Evolutionary conservation across 1,140 invertebrate genomes (phyloP).

Genomic region (Drosophila orosa): DNA sequence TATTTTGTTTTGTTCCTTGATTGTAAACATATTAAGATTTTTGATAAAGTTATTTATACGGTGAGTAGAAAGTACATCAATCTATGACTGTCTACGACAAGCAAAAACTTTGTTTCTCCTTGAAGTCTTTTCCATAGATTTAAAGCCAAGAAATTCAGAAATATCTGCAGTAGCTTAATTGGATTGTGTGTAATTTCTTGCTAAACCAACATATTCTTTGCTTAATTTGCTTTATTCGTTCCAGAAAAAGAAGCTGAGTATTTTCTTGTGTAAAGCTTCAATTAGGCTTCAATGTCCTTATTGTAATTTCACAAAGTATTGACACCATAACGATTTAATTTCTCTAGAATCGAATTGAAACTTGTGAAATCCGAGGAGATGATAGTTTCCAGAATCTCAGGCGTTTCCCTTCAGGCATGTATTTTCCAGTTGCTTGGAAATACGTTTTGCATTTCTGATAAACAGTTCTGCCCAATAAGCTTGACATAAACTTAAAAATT

Average conservation of each 20-base stretch:
- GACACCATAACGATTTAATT: background rate
- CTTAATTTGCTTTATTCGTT: background rate
- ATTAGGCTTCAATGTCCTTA: background rate
- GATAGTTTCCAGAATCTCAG: background rate
- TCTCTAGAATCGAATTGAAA: background rate
- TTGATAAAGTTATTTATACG: no score
- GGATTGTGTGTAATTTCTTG: background rate
- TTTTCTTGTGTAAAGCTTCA: background rate
- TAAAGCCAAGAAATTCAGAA: no score
- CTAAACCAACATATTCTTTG: background rate
- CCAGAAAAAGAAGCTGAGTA: background rate
- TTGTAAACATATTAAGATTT: no score
- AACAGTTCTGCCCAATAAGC: background rate
- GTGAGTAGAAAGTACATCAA: no score
- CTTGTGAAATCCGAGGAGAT: no score
- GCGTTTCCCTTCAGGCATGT: no score
- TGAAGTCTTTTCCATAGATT: no score
- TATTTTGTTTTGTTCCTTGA: background rate
- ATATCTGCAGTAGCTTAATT: background rate
- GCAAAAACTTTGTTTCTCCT: background rate
- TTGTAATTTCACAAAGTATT: background rate
- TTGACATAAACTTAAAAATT: conserved; percentile 7
- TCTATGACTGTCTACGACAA: no score
- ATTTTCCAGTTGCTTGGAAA: background rate
- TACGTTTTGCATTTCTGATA: background rate